Conservation (phyloP, 2,797 vertebrate species). For the Poliocrania exsul region DNA sequence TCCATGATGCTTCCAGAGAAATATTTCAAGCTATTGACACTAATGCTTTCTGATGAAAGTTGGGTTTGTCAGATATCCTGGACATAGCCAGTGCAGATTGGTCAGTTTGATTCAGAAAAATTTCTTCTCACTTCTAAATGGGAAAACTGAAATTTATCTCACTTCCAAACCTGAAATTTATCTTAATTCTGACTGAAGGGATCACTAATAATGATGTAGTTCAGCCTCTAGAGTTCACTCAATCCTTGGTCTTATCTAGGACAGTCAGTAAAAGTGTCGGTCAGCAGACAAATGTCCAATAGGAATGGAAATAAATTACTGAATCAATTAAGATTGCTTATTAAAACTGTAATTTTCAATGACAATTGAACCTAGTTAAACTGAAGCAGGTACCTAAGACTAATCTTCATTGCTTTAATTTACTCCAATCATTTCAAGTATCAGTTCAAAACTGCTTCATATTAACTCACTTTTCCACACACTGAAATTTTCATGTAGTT, state of each 20-base stretch:
- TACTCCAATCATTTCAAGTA: background rate
- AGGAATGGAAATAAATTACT: background rate
- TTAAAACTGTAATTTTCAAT: background rate
- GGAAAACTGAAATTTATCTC: background rate
- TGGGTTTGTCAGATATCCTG: background rate
- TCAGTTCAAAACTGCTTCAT: background rate
- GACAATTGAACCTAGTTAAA: background rate
- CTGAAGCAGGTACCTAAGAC: background rate
- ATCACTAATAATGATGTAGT: background rate
- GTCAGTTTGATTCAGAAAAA: background rate
- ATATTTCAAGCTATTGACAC: background rate
- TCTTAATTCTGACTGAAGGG: background rate
- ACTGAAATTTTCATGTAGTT: background rate
- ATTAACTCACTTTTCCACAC: background rate
- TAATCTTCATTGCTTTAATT: background rate
- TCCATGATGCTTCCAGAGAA: background rate
- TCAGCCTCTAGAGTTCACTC: background rate
- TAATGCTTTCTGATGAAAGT: background rate
- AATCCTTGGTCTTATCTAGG: background rate
- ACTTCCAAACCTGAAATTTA: background rate
- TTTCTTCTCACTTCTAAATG: background rate
- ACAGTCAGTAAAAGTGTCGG: background rate
- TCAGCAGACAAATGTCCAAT: background rate
- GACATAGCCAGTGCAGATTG: background rate
- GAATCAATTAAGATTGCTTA: background rate